Evolutionary conservation across 2,113 vertebrate species (phyloP), one percentile per base, ranked within the genome.

Genomic region (Cairina moschata): DNA sequence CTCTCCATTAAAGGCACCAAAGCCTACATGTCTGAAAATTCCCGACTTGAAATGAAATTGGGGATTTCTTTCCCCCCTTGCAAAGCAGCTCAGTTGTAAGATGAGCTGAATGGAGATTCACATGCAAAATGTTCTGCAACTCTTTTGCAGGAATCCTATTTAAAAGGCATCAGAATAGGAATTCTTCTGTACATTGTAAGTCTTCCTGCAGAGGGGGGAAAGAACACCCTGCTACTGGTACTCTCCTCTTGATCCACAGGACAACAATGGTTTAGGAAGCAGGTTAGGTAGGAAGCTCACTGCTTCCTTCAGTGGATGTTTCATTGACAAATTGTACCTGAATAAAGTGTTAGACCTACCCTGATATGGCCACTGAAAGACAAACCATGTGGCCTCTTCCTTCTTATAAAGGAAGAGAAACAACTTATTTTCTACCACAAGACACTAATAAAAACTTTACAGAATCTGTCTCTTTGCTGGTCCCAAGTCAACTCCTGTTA

Each of bases 1-100:
- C 46, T 88, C 85, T 88, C 56, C 69, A 15, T 84, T 83, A 75
- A 96, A 93, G 54, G 80, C 48, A 56, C 34, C 23, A 48, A 95
- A 87, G n/a, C 38, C 71, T 87, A 54, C 38, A 76, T 20, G 11
- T 54, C 88, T 82, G 63, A 80, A 97, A 83, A 83, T 81, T 59
- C 46, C 58, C 20, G 48, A 2, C 60, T 66, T 72, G 77, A 75
- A 83, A 62, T 0, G 42, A 83, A 95, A 50, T 63, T 48, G 42
- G 31, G 66, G 31, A 88, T 96, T 93, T 91, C 76, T 74, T 48
- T 52, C 16, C 65, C 23, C 1, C 1, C 34, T 44, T 44, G 36
- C 22, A 71, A 96, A 96, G 83, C 25, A 71, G 86, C 80, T 92
- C 81, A 77, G 1, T 20, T 79, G 20, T 77, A 63, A 59, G 29